phyloP scores from a whole-genome alignment of 1,140 invertebrate species.

The Spodoptera frugiperda region DNA sequence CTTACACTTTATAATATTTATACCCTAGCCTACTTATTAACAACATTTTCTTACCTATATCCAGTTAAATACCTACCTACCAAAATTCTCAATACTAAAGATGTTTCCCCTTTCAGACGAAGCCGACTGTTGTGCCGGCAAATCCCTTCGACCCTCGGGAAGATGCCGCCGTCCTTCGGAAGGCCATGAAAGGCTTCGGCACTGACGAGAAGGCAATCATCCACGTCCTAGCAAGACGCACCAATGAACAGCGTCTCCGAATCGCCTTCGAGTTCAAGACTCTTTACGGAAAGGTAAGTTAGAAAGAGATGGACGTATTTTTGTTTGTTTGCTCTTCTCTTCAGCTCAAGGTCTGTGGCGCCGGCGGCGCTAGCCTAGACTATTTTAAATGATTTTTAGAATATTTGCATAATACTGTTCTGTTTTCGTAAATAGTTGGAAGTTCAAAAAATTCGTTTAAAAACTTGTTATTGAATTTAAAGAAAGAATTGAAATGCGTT shows the following conservation, averaged over 20 bases:
- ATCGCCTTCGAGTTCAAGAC: conserved; percentile 93
- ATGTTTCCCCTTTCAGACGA: conserved; percentile 82
- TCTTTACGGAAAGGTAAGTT: conserved; percentile 91
- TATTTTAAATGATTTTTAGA: conserved; percentile 1
- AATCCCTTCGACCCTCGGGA: conserved; percentile 90
- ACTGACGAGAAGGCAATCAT: conserved; percentile 95
- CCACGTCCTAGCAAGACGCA: conserved; percentile 90
- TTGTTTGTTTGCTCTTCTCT: neutral
- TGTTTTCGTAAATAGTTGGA: neutral
- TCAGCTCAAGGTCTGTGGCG: conserved; percentile 13
- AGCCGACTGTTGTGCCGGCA: conserved; percentile 89
- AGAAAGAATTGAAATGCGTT: too few relatives aligned
- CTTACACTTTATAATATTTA: too few relatives aligned
- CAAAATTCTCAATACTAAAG: neutral
- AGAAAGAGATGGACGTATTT: neutral
- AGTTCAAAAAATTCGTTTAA: neutral
- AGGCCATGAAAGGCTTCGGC: conserved; percentile 94
- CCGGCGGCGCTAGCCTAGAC: neutral
- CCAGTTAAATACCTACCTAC: too few relatives aligned
- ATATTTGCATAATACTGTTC: neutral
- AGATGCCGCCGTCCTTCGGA: conserved; percentile 92
- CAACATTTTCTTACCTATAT: too few relatives aligned
- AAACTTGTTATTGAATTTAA: too few relatives aligned
- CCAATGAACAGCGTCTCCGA: conserved; percentile 90
- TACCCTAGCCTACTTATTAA: too few relatives aligned